A percentile compares a stretch with the other conserved stretches of the same genome.
Conservation (phyloP, 2,888 invertebrate species). For the Plemyria rubiginata region DNA sequence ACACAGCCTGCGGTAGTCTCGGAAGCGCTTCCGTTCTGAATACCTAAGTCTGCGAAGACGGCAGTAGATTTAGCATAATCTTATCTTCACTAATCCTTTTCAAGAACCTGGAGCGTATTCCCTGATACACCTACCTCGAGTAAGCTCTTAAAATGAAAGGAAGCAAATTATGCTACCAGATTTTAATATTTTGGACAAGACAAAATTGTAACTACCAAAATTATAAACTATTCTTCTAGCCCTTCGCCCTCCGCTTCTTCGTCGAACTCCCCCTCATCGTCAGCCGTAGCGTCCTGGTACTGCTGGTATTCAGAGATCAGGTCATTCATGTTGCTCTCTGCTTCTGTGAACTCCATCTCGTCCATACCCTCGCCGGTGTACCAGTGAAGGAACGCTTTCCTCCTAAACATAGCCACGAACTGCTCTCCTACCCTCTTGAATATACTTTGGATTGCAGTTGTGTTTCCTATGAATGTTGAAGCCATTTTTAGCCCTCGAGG, state of each 20-base stretch:
- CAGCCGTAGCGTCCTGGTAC: constrained; percentile 87
- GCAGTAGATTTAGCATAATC: too few relatives aligned
- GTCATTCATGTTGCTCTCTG: constrained; percentile 93
- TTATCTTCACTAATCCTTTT: too few relatives aligned
- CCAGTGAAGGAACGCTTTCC: constrained; percentile 98
- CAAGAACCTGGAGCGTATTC: too few relatives aligned
- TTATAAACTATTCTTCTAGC: constrained; percentile 63
- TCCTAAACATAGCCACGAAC: constrained; percentile 96
- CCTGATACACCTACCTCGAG: too few relatives aligned
- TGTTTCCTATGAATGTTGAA: constrained; percentile 94
- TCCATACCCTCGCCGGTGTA: constrained; percentile 97
- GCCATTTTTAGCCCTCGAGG: constrained; percentile 92
- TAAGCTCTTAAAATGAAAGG: constrained; percentile 4
- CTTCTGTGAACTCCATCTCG: constrained; percentile 96
- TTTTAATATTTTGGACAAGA: constrained; percentile 57
- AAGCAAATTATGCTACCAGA: constrained; percentile 18
- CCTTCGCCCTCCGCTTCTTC: constrained; percentile 82
- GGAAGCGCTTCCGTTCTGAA: too few relatives aligned
- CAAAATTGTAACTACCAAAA: constrained; percentile 52
- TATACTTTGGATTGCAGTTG: constrained; percentile 93
- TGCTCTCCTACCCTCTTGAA: constrained; percentile 95
- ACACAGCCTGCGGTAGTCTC: too few relatives aligned
- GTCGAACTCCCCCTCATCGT: constrained; percentile 84
- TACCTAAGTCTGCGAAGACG: too few relatives aligned
- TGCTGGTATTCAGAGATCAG: constrained; percentile 91